Conservation (phyloP, 2,888 invertebrate species). For the Anthophora plumipes region DNA sequence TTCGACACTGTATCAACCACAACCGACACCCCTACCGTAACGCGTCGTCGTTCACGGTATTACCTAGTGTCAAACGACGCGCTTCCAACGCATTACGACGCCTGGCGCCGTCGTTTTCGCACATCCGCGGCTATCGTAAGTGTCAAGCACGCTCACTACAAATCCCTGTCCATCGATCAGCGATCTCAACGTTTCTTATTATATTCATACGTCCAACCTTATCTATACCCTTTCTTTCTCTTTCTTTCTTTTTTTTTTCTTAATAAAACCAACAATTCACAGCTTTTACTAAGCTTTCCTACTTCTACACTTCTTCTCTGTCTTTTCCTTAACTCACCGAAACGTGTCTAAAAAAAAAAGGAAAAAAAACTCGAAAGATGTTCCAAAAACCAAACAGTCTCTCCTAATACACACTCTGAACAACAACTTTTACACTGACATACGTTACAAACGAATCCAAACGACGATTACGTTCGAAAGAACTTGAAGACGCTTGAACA, state of each 20-base stretch:
- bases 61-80: constrained; percentile 60
- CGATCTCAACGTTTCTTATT: constrained; percentile 31
- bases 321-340: too few relatives aligned
- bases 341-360: too few relatives aligned
- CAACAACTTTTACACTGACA: background rate
- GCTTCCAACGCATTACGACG: constrained; percentile 69
- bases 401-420: background rate
- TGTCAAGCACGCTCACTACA: constrained; percentile 30
- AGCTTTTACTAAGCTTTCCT: background rate
- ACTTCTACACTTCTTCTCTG: background rate
- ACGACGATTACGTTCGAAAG: background rate
- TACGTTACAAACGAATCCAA: background rate
- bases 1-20: constrained; percentile 52
- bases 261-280: background rate
- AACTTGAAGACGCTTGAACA: background rate
- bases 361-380: background rate
- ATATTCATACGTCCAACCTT: constrained; percentile 33
- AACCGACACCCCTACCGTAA: constrained; percentile 49
- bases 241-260: background rate
- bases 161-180: constrained; percentile 47
- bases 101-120: constrained; percentile 48
- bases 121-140: constrained; percentile 42
- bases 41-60: constrained; percentile 32
- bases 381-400: background rate
- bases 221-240: background rate